Conservation (phyloP, 1,140 invertebrate species). For the Thereuonema tuberculata region DNA sequence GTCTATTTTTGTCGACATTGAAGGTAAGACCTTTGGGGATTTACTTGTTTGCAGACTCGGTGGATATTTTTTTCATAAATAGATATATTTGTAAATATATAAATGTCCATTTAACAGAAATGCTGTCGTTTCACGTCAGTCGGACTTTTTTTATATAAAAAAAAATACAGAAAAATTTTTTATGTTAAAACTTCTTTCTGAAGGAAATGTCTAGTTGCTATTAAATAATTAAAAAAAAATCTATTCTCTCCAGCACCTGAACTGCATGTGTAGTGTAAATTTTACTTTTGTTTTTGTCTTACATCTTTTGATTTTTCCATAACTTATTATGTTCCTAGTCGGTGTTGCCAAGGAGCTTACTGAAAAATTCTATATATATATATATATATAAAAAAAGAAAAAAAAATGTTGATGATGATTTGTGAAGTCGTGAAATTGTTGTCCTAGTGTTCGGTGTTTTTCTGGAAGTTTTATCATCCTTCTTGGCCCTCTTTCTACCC, state of each 20-base stretch:
- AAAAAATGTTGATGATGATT: background rate
- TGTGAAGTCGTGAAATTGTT: background rate
- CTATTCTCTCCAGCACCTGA: background rate
- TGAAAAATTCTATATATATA: background rate
- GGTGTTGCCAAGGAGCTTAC: background rate
- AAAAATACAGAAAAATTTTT: background rate
- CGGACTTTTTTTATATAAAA: no score
- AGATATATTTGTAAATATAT: no score
- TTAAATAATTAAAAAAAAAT: background rate
- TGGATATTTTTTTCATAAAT: no score
- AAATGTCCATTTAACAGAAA: no score
- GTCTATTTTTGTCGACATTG: no score
- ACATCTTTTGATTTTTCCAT: background rate
- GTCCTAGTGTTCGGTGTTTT: background rate
- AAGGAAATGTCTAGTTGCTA: background rate
- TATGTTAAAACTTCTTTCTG: background rate
- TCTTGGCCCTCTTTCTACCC: no score
- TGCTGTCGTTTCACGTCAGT: no score
- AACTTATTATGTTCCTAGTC: background rate
- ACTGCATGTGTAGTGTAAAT: no score
- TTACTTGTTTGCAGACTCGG: no score
- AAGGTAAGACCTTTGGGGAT: no score
- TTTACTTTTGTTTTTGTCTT: background rate
- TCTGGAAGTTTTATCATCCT: background rate
- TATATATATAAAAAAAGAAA: background rate